Base-by-base conservation (phyloP, 2,888 invertebrate species). In the Caenorhabditis sulstoni region DNA sequence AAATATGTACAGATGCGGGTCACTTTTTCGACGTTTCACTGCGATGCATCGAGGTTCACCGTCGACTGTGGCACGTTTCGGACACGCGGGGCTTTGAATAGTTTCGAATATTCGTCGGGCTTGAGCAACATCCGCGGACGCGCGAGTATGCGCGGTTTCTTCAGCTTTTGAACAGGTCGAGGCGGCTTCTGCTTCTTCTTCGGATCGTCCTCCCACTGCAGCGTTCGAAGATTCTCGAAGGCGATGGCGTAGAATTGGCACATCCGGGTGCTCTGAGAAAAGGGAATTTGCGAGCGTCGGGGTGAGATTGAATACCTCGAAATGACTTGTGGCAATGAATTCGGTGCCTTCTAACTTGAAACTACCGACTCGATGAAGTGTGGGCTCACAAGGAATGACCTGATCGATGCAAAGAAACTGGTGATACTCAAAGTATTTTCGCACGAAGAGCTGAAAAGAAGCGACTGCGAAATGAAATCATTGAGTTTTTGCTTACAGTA, bases 241-340 rank as follows among this genome's bases (percentile, higher is more conserved):
- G 37, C 55, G 16, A 55, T 55, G 5, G 55, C 55, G 55, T 55
- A 55, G 55, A 37, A 55, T 8, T 55, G 55, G 18, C 37, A 37
- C 55, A 55, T 55, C 3, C 55, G 55, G 8, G 55, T 37, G 37
- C 55, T 55, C 55, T 52, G 52, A 12, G 23, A 29, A 12, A 20
- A 22, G 12, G 1, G 20, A 52, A 52, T 29, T 23, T n/a, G n/a
- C 29, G n/a, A 29, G 2, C 14, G 29, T n/a, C 5, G 23, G 7
- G 12, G 14, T 8, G 12, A 0, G 29, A 23, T 12, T 29, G 35
- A 23, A 14, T n/a, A 52, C 52, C 29, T 55, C 55, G 14, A 55
- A 55, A 16, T 55, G 55, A 16, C 55, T 55, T n/a, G 39, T 39
- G 7, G 37, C 55, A 1, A 55, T 18, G 16, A 55, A 55, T 3